Conservation (phyloP, 2,797 vertebrate species). For the Myotis daubentonii region DNA sequence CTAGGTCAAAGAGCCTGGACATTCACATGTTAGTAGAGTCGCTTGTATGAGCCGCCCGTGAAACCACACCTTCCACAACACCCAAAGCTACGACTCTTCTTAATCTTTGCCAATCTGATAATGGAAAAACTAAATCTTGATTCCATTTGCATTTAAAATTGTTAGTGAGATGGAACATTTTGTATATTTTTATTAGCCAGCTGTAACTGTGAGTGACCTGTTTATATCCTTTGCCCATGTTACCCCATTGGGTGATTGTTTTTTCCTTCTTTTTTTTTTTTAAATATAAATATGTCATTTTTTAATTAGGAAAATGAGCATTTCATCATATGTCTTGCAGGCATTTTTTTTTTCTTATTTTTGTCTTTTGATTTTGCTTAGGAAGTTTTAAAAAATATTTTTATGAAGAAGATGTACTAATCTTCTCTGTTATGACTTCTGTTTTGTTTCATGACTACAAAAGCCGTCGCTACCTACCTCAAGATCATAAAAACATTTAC, state of each 20-base stretch:
- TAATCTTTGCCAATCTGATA: background rate
- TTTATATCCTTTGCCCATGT: background rate
- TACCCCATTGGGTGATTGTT: background rate
- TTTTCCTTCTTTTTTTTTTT: background rate
- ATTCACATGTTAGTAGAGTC: background rate
- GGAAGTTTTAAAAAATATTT: background rate
- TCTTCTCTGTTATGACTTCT: constrained; percentile 7
- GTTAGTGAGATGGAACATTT: constrained; percentile 4
- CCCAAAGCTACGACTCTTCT: background rate
- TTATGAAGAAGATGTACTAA: background rate
- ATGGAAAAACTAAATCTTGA: background rate
- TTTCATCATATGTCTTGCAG: background rate
- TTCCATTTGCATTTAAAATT: constrained; percentile 43
- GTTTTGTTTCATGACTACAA: constrained; percentile 17
- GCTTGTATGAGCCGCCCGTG: background rate
- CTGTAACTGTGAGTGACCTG: background rate
- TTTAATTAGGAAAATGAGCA: background rate
- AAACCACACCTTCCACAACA: background rate
- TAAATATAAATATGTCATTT: background rate
- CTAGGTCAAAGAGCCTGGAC: background rate
- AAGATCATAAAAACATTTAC: constrained; percentile 49
- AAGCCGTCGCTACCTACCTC: background rate
- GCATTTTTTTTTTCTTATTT: background rate
- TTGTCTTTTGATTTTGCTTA: constrained; percentile 38
- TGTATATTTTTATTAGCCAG: constrained; percentile 30